These are phyloP conservation scores for Diabrotica undecimpunctata DNA, from an alignment of 1,140 invertebrate genomes.

Conservation along the genomic window DNA sequence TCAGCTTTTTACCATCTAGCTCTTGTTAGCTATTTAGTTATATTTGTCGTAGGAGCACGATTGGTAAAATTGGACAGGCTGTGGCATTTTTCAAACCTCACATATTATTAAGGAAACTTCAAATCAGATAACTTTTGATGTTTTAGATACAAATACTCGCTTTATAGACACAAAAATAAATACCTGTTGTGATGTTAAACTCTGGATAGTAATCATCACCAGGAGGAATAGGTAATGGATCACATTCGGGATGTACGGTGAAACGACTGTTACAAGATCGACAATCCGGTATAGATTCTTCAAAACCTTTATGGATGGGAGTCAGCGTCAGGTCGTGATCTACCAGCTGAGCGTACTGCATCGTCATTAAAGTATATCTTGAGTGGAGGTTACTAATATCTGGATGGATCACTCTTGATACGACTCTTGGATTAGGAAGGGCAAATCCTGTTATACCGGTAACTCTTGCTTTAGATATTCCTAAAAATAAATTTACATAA, in stretches of 20 bases:
- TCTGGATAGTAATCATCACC: conserved; percentile 84
- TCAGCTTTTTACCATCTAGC: too few relatives aligned
- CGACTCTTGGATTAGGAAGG: conserved; percentile 26
- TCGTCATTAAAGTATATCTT: conserved; percentile 83
- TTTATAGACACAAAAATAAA: too few relatives aligned
- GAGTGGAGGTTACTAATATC: conserved; percentile 73
- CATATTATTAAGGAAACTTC: too few relatives aligned
- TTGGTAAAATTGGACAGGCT: too few relatives aligned
- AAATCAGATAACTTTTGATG: too few relatives aligned
- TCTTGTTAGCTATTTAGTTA: too few relatives aligned
- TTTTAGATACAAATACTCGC: too few relatives aligned
- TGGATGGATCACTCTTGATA: conserved; percentile 83
- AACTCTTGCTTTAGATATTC: conserved; percentile 69
- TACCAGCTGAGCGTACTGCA: conserved; percentile 90
- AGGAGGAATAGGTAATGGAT: conserved; percentile 78
- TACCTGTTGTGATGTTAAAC: conserved; percentile 74
- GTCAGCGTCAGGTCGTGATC: conserved; percentile 92
- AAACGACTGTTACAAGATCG: conserved; percentile 75
- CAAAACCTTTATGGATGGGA: conserved; percentile 73
- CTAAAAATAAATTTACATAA: conserved; percentile 27
- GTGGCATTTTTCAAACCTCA: too few relatives aligned
- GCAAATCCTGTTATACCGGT: conserved; percentile 64
- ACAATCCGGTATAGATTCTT: conserved; percentile 46
- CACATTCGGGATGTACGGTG: conserved; percentile 86
- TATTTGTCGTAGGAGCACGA: too few relatives aligned